phyloP scores from a whole-genome alignment of 2,113 vertebrate species.

The Hippolais icterina region DNA sequence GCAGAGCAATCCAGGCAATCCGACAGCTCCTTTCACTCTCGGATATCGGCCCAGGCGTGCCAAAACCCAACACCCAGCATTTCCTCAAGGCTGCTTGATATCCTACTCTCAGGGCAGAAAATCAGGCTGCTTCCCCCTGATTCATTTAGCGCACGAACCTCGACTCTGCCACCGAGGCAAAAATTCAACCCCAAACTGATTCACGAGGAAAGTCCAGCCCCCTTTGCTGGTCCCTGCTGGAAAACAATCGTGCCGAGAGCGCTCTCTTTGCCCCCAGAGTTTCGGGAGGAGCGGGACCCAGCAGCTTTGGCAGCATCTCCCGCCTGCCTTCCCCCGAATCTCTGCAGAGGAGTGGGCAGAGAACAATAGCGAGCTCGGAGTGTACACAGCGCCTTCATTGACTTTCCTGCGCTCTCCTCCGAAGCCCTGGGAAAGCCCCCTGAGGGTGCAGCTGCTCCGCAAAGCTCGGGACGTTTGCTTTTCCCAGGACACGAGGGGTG shows the following conservation, averaged over 20 bases:
- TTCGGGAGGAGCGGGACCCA: background rate
- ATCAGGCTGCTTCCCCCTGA: background rate
- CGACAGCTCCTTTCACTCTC: background rate
- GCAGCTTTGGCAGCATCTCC: background rate
- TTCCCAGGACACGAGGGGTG: background rate
- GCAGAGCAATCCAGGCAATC: background rate
- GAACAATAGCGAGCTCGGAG: background rate
- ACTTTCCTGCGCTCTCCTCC: background rate
- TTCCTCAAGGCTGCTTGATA: background rate
- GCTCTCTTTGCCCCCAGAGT: background rate
- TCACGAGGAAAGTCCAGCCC: background rate
- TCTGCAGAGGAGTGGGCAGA: background rate
- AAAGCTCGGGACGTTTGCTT: background rate
- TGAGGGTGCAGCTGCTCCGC: background rate
- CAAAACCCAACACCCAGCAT: background rate
- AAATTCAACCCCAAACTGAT: background rate
- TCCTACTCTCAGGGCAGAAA: background rate
- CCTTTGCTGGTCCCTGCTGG: background rate
- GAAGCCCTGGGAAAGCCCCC: background rate
- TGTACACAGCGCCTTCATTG: background rate
- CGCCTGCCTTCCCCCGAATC: background rate
- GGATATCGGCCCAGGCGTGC: background rate
- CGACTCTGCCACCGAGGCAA: background rate
- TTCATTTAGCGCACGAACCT: rapidly evolving
- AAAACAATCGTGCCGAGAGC: background rate